These are phyloP conservation scores for Andrena minutula DNA, from an alignment of 2,888 invertebrate genomes.

Conservation along the genomic window DNA sequence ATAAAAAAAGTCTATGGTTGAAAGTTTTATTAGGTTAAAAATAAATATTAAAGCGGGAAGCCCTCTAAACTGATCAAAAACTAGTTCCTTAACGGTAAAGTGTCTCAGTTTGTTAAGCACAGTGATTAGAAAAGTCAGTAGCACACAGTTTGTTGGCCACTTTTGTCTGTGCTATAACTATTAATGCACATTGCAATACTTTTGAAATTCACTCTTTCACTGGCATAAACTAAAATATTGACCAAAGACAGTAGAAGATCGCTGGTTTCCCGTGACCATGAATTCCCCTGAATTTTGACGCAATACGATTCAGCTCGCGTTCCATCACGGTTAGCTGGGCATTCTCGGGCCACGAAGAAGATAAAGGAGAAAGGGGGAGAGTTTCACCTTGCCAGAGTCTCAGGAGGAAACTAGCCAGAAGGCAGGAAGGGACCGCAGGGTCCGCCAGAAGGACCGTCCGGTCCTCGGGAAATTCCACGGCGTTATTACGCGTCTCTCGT, in stretches of 20 bases:
- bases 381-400: slow-evolving; percentile 46
- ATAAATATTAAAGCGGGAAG: too few relatives aligned
- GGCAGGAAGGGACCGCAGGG: slow-evolving; percentile 27
- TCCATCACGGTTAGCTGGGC: slow-evolving; percentile 40
- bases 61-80: too few relatives aligned
- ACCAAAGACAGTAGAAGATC: not conserved
- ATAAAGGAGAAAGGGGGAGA: slow-evolving; percentile 21
- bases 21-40: too few relatives aligned
- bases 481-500: slow-evolving; percentile 78
- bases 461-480: slow-evolving; percentile 68
- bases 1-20: too few relatives aligned
- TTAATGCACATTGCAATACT: not conserved
- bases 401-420: slow-evolving; percentile 24
- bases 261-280: slow-evolving; percentile 7
- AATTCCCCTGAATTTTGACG: slow-evolving; percentile 59
- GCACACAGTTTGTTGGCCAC: too few relatives aligned
- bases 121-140: too few relatives aligned
- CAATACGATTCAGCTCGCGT: slow-evolving; percentile 53
- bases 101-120: too few relatives aligned
- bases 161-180: too few relatives aligned
- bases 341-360: slow-evolving; percentile 46
- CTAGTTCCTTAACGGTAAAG: too few relatives aligned
- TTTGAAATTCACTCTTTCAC: not conserved
- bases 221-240: not conserved
- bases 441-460: slow-evolving; percentile 47